phyloP scores from a whole-genome alignment of 2,113 vertebrate genomes.

The Varanus komodoensis region DNA sequence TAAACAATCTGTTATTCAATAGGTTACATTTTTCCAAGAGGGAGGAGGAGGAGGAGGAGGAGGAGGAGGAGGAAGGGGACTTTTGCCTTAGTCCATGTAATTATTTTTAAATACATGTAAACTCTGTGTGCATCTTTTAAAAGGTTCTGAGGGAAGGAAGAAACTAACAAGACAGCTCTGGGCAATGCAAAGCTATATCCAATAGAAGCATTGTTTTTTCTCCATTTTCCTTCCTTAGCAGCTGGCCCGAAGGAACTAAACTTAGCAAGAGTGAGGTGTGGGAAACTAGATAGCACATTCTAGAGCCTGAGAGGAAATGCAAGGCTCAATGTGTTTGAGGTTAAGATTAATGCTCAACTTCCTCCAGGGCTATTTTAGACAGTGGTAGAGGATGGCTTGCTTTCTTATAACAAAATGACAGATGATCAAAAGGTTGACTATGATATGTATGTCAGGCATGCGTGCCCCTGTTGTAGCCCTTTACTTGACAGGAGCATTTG shows the following conservation, averaged over 20 bases:
- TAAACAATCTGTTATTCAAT: neutral
- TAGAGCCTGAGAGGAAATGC: slow-evolving; percentile 80
- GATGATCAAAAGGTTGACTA: slow-evolving; percentile 78
- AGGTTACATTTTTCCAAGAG: neutral
- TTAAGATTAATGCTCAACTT: slow-evolving; percentile 83
- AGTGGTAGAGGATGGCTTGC: slow-evolving; percentile 77
- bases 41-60: no score
- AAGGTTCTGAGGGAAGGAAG: neutral
- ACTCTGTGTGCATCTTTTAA: neutral
- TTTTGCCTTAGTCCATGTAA: neutral
- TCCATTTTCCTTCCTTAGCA: slow-evolving; percentile 71
- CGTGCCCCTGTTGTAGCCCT: slow-evolving; percentile 53
- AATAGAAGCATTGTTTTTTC: slow-evolving; percentile 16
- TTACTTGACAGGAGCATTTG: slow-evolving; percentile 67
- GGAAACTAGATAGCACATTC: slow-evolving; percentile 82
- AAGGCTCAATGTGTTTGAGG: slow-evolving; percentile 83
- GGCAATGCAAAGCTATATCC: slow-evolving; percentile 52
- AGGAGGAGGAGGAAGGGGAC: neutral
- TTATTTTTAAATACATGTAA: slow-evolving; percentile 20
- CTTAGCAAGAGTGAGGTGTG: slow-evolving; percentile 81
- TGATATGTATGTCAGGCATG: slow-evolving; percentile 74
- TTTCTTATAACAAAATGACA: slow-evolving; percentile 78
- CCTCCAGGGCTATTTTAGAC: slow-evolving; percentile 82
- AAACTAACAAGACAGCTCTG: slow-evolving; percentile 2
- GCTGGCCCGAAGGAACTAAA: slow-evolving; percentile 80